Base-by-base conservation (phyloP, 2,888 invertebrate genomes). In the Amphimallon solstitiale region DNA sequence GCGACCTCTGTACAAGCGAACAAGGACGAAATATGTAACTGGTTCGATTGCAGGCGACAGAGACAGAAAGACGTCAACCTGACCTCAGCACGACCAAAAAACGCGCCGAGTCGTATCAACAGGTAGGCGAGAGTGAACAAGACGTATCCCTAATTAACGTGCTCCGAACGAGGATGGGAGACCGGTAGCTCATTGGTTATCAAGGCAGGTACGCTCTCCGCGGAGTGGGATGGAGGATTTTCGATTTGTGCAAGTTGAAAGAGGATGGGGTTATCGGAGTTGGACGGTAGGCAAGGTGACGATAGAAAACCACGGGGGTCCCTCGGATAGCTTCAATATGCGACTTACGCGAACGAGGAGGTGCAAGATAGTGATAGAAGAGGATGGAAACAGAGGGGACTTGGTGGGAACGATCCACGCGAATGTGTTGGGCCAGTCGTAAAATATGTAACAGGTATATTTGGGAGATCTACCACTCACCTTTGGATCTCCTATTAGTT, bases 401-500 rank as follows among this genome's bases (percentile, higher is more conserved):
- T 5, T 29, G 29, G 29, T 29, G 29, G 29, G 29, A 29, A 29
- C 29, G 29, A 5, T 29, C 29, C 29, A 29, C 29, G 29, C 29
- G 29, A 29, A 29, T 29, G 29, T 29, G 6, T 29, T 29, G 29
- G 29, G 29, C 7, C 29, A 29, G 56, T 52, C 66, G 68, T 72
- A 72, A 71, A 72, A 71, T 71, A 67, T 69, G 68, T 72, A 72
- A 72, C 71, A 71, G 71, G 70, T 72, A 71, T 70, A 71, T 66
- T 66, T 63, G 56, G 56, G n/a, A 43, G 56, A 38, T 54, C 19
- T 15, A 7, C 6, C 10, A 17, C 17, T 45, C 17, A 10, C 10
- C 45, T 17, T 45, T 10, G 3, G 19, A 7, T 29, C 23, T 29
- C 29, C 7, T 45, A 45, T 19, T 6, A 29, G 29, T 29, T 29